Conservation (phyloP, 1,140 invertebrate species). For the Campodea augens region DNA sequence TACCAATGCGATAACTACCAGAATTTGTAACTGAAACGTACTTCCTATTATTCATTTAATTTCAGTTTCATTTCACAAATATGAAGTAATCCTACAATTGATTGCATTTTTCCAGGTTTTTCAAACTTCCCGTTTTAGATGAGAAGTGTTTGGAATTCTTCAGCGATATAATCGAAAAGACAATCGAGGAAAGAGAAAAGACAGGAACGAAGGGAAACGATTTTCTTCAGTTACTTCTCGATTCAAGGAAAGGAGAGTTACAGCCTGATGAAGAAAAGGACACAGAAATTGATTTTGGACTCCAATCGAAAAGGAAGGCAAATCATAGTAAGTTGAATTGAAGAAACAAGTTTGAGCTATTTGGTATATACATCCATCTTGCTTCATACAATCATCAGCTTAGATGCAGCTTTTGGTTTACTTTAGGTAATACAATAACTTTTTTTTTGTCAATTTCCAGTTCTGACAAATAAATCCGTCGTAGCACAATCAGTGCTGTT, state of each 20-base stretch:
- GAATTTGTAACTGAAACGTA: too few species aligned
- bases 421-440: neutral
- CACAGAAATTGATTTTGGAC: neutral
- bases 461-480: conserved; percentile 10
- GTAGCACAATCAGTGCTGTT: conserved; percentile 16
- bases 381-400: neutral
- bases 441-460: neutral
- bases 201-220: neutral
- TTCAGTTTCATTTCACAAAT: too few species aligned
- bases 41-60: too few species aligned
- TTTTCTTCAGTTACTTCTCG: neutral
- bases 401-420: too few species aligned
- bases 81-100: too few species aligned
- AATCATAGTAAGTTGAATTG: neutral
- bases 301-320: neutral
- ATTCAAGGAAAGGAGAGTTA: neutral
- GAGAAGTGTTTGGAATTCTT: neutral
- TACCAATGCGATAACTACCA: too few species aligned
- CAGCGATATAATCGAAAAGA: neutral
- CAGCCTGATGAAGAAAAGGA: neutral
- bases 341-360: neutral
- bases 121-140: too few species aligned
- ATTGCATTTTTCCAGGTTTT: too few species aligned
- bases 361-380: neutral
- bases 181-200: neutral